phyloP scores from a whole-genome alignment of 1,140 invertebrate species.

The Cepaea nemoralis region DNA sequence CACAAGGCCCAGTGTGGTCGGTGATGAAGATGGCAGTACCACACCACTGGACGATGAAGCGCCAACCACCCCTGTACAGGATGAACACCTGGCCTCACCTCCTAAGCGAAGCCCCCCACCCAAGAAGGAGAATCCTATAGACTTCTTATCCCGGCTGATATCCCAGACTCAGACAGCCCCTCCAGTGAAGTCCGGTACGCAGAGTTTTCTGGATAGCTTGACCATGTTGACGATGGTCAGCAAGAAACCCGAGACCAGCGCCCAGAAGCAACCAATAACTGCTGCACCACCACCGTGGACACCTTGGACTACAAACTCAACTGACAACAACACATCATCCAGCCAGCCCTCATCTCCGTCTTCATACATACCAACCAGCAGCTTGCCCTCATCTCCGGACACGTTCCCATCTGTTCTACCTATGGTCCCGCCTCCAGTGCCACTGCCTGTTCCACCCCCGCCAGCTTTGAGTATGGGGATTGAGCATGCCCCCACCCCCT shows the following conservation, averaged over 20 bases:
- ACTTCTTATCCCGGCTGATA: conserved; percentile 66
- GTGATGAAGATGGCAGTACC: conserved; percentile 56
- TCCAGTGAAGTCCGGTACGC: conserved; percentile 37
- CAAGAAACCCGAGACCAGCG: conserved; percentile 45
- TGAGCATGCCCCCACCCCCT: conserved; percentile 40
- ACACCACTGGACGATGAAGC: conserved; percentile 65
- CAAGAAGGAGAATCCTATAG: conserved; percentile 62
- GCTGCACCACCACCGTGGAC: conserved; percentile 51
- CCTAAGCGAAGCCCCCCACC: conserved; percentile 27
- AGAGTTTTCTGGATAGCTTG: conserved; percentile 63
- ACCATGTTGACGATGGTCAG: conserved; percentile 54
- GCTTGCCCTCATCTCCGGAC: neutral
- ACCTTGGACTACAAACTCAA: conserved; percentile 58
- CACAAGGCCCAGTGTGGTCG: conserved; percentile 21
- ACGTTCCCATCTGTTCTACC: conserved; percentile 15
- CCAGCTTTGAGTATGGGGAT: neutral
- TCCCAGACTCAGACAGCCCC: conserved; percentile 60
- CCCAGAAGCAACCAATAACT: neutral
- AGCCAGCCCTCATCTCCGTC: neutral
- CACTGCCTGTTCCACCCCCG: conserved; percentile 39
- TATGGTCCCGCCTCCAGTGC: conserved; percentile 36
- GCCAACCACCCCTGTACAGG: conserved; percentile 51
- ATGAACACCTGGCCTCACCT: conserved; percentile 48
- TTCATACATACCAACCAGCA: neutral
- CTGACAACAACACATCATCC: neutral